phyloP scores from a whole-genome alignment of 37 sponge, comb jelly and placozoan genomes.

The Halichondria panicea region DNA sequence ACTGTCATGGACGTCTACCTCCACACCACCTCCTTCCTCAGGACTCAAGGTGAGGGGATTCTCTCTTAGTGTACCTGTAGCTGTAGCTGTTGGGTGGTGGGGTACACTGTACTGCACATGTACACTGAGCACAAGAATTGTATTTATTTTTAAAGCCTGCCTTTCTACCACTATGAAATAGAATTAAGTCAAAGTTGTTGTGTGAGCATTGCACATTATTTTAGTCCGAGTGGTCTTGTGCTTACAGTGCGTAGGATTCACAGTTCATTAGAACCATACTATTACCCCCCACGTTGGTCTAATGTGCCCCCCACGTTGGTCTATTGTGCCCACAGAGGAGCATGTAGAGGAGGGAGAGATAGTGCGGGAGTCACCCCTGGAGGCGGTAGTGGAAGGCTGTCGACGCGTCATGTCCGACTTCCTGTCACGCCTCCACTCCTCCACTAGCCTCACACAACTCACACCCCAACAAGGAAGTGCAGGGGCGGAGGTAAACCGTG shows the following conservation, averaged over 20 bases:
- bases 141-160: no score
- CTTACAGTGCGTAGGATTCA: no score
- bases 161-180: no score
- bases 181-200: no score
- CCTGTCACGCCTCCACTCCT: conserved; percentile 19
- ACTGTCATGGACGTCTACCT: conserved; percentile 3
- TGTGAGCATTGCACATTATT: no score
- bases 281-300: no score
- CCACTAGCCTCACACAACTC: conserved; percentile 17
- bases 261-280: no score
- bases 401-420: conserved; percentile 8
- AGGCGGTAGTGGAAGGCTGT: conserved; percentile 1
- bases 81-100: no score
- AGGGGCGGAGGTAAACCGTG: conserved; percentile 1
- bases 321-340: conserved; percentile 27
- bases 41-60: conserved; percentile 17
- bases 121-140: no score
- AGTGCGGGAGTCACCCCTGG: conserved; percentile 1
- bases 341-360: conserved; percentile 42
- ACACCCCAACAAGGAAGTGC: background rate
- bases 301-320: no score
- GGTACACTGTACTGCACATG: no score
- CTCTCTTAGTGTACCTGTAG: background rate
- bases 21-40: background rate
- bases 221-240: no score